A percentile compares a stretch with the other conserved stretches of the same genome.
Conservation (phyloP, 2,113 vertebrate species). For the Dryoscopus gambensis region DNA sequence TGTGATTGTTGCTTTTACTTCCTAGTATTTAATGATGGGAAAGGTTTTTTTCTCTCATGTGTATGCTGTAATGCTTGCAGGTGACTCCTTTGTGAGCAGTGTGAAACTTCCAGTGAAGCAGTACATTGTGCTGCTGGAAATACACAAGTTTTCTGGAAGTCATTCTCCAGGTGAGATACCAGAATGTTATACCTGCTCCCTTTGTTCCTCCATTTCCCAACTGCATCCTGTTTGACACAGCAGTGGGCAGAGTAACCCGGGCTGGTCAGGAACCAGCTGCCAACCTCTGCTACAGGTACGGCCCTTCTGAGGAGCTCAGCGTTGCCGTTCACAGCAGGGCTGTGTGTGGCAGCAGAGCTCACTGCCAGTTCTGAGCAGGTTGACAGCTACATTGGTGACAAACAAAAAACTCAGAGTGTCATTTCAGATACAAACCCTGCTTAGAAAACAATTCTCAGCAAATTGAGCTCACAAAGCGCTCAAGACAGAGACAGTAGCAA, state of each 20-base stretch:
- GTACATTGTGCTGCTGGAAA: not conserved
- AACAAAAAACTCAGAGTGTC: not conserved
- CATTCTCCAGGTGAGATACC: not conserved
- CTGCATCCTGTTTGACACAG: not conserved
- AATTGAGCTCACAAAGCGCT: not conserved
- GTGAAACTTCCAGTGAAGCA: not conserved
- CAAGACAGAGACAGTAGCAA: not conserved
- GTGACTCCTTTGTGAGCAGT: not conserved
- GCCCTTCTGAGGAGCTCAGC: not conserved
- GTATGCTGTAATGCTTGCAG: not conserved
- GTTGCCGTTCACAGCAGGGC: not conserved
- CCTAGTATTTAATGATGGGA: not conserved
- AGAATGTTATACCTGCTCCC: not conserved
- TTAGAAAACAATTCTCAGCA: not conserved
- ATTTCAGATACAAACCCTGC: not conserved
- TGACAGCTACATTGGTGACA: not conserved
- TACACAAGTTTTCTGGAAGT: not conserved
- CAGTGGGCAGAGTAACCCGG: not conserved
- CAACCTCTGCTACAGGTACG: not conserved
- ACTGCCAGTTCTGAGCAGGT: not conserved
- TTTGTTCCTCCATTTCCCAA: not conserved
- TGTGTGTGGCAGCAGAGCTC: not conserved
- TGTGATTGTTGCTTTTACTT: not conserved
- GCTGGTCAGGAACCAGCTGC: not conserved
- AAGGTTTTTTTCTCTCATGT: not conserved